These are phyloP conservation scores for Mellilla xanthometata DNA, from an alignment of 2,888 invertebrate genomes.

Conservation along the genomic window DNA sequence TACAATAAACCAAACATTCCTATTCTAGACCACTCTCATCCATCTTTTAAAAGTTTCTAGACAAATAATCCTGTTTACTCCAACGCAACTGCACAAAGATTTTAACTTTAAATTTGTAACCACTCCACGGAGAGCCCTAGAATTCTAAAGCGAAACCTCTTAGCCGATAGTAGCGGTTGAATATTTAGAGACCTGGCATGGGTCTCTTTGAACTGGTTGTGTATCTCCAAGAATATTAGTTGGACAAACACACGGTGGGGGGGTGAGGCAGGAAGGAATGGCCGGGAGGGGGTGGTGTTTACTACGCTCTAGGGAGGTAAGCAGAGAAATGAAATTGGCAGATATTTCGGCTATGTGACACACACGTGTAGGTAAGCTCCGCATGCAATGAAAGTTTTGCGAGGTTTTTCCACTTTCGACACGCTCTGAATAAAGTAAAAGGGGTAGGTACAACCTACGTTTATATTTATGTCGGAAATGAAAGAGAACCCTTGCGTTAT, in stretches of 20 bases:
- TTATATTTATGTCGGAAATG: slow-evolving; percentile 46
- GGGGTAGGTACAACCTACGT: slow-evolving; percentile 49
- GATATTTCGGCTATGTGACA: slow-evolving; percentile 76
- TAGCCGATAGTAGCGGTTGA: slow-evolving; percentile 27
- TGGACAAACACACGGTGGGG: slow-evolving; percentile 63
- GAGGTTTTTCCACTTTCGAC: slow-evolving; percentile 70
- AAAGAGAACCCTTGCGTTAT: slow-evolving; percentile 53
- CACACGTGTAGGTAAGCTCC: slow-evolving; percentile 68
- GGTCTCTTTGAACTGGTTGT: slow-evolving; percentile 53
- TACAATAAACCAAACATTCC: slow-evolving; percentile 43
- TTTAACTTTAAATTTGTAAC: slow-evolving; percentile 53
- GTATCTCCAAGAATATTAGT: slow-evolving; percentile 72
- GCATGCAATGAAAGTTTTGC: slow-evolving; percentile 71
- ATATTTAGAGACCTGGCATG: slow-evolving; percentile 32
- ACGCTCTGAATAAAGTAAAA: slow-evolving; percentile 67
- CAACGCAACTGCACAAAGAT: slow-evolving; percentile 56
- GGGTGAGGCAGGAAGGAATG: slow-evolving; percentile 39
- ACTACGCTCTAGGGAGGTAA: slow-evolving; percentile 75
- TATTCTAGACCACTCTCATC: slow-evolving; percentile 44
- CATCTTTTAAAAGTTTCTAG: slow-evolving; percentile 68
- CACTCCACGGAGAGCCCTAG: slow-evolving; percentile 46
- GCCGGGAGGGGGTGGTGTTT: slow-evolving; percentile 63
- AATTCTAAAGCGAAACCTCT: slow-evolving; percentile 37
- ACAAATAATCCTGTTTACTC: slow-evolving; percentile 63
- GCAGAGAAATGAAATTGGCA: slow-evolving; percentile 78